A percentile compares a stretch with the other conserved stretches of the same genome.
Conservation (phyloP, 2,113 vertebrate genomes). For the Eidolon helvum region DNA sequence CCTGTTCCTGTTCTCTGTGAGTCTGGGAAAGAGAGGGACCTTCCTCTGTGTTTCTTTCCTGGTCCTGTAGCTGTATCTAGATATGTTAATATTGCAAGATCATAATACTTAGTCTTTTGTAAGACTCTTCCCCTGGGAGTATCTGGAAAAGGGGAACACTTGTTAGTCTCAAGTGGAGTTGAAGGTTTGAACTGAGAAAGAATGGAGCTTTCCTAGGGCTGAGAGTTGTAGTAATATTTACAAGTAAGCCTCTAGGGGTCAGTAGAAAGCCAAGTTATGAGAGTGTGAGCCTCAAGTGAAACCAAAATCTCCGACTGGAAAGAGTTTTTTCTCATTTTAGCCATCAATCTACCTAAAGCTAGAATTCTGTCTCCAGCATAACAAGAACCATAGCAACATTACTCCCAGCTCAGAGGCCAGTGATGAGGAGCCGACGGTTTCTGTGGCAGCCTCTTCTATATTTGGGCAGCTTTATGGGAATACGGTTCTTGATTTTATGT, state of each 20-base stretch:
- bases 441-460: neutral
- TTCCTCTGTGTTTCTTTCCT: neutral
- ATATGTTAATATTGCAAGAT: neutral
- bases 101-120: neutral
- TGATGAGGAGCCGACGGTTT: neutral
- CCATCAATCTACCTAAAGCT: neutral
- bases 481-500: neutral
- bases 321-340: neutral
- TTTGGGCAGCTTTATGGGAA: neutral
- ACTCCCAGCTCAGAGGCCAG: neutral
- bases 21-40: neutral
- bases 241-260: constrained; percentile 41
- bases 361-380: neutral
- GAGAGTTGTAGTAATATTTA: neutral
- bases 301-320: neutral
- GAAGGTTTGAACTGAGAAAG: neutral
- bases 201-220: neutral
- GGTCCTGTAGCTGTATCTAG: neutral
- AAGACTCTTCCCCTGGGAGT: neutral
- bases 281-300: neutral
- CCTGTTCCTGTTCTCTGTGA: neutral
- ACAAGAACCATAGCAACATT: neutral
- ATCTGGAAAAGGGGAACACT: neutral
- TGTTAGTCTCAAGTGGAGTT: neutral
- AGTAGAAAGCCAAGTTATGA: neutral